phyloP scores from a whole-genome alignment of 1,140 invertebrate genomes.

The Drosophila eugracilis region DNA sequence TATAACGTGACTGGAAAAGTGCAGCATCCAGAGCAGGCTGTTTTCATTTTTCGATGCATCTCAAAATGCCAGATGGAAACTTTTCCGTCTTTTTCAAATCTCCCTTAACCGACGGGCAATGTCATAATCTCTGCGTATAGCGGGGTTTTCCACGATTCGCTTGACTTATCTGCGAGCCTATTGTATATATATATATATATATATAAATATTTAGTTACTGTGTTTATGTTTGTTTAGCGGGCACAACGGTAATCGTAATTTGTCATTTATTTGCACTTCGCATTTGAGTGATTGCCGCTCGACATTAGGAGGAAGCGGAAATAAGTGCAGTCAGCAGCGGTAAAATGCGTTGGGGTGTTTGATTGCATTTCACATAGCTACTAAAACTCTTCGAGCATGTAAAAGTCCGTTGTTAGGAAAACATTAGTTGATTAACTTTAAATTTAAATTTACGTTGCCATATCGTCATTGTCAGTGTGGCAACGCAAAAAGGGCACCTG shows the following conservation, averaged over 20 bases:
- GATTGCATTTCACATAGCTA: conserved; percentile 38
- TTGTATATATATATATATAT: conserved; percentile 3
- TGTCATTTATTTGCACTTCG: conserved; percentile 78
- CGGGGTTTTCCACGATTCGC: conserved; percentile 55
- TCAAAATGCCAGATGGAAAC: not conserved
- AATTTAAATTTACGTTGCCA: too few species aligned
- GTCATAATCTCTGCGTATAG: conserved; percentile 53
- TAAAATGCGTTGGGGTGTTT: conserved; percentile 49
- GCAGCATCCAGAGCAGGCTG: conserved; percentile 7
- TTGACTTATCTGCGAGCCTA: conserved; percentile 48
- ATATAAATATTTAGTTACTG: conserved; percentile 1
- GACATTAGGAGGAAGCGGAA: conserved; percentile 65
- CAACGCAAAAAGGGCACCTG: not conserved
- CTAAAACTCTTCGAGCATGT: conserved; percentile 12
- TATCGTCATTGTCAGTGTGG: too few species aligned
- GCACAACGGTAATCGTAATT: conserved; percentile 51
- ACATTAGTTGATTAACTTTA: conserved; percentile 5
- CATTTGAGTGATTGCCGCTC: conserved; percentile 47
- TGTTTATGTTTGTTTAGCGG: conserved; percentile 25
- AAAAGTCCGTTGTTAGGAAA: conserved; percentile 14
- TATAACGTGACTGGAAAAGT: conserved; percentile 17
- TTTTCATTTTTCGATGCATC: conserved; percentile 2
- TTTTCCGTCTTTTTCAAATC: not conserved
- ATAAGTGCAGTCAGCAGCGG: conserved; percentile 46
- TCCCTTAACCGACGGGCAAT: conserved; percentile 28